phyloP scores from a whole-genome alignment of 2,113 vertebrate species.

The Nyctereutes procyonoides region DNA sequence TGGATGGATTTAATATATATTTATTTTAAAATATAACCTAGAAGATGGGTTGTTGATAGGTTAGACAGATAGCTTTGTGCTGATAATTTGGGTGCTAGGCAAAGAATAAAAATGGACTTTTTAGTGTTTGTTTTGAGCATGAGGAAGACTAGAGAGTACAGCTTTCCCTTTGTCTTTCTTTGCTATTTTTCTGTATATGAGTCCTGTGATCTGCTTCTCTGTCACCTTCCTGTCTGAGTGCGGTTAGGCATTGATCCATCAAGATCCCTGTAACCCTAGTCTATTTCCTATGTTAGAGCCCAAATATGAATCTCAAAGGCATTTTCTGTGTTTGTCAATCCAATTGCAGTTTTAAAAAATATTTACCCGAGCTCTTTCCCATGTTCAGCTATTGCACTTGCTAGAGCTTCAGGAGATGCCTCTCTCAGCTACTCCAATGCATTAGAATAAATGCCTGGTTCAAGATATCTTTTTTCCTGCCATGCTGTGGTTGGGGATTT shows the following conservation, averaged over 20 bases:
- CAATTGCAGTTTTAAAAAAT: not conserved
- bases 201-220: not conserved
- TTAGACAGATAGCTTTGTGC: not conserved
- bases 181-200: not conserved
- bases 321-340: slow-evolving; percentile 12
- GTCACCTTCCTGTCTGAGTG: not conserved
- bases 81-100: not conserved
- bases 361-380: not conserved
- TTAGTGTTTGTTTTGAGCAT: not conserved
- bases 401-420: not conserved
- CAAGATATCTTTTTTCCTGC: not conserved
- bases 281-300: not conserved
- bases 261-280: not conserved
- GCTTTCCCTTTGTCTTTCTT: not conserved
- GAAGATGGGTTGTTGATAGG: not conserved
- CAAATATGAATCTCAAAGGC: not conserved
- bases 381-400: not conserved
- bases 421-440: not conserved
- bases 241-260: not conserved
- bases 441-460: not conserved
- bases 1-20: not conserved
- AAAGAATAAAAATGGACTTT: not conserved
- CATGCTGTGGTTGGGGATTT: not conserved
- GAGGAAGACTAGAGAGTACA: not conserved
- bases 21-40: not conserved